Evolutionary conservation across 2,797 vertebrate species (phyloP).

Genomic region (Bovichtus variegatus): DNA sequence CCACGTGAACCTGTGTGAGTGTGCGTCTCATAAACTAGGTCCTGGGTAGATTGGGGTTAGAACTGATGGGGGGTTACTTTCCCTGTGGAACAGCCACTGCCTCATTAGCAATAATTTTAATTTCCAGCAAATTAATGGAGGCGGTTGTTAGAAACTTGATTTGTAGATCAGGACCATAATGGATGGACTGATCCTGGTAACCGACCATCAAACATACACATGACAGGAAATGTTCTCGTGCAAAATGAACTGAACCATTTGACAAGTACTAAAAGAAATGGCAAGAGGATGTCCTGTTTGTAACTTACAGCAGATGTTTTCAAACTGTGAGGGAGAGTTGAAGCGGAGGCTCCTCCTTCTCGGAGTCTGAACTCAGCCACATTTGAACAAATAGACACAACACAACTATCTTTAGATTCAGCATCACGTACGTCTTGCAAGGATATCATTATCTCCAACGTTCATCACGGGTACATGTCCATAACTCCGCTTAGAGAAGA

Average conservation of each 20-base stretch:
- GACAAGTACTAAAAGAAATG: background rate
- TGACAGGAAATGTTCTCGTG: background rate
- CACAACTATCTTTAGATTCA: background rate
- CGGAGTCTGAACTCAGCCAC: background rate
- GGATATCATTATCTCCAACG: background rate
- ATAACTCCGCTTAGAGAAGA: background rate
- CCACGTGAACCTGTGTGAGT: conserved; percentile 36
- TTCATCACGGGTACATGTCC: fast-evolving
- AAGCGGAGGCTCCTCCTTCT: background rate
- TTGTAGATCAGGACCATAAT: conserved; percentile 58
- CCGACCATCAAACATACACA: background rate
- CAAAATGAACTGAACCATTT: background rate
- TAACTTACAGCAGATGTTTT: background rate
- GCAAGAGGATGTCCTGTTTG: background rate
- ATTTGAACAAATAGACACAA: background rate
- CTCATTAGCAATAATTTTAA: conserved; percentile 75
- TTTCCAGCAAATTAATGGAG: conserved; percentile 73
- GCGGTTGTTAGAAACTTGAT: conserved; percentile 59
- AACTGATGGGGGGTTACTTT: conserved; percentile 54
- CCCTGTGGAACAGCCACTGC: conserved; percentile 65
- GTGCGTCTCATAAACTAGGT: conserved; percentile 70
- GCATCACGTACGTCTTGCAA: background rate
- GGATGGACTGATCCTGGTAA: conserved; percentile 38
- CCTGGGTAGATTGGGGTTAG: conserved; percentile 69
- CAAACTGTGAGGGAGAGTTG: background rate